phyloP scores from a whole-genome alignment of 2,797 vertebrate species.

The Cirrhinus mrigala region DNA sequence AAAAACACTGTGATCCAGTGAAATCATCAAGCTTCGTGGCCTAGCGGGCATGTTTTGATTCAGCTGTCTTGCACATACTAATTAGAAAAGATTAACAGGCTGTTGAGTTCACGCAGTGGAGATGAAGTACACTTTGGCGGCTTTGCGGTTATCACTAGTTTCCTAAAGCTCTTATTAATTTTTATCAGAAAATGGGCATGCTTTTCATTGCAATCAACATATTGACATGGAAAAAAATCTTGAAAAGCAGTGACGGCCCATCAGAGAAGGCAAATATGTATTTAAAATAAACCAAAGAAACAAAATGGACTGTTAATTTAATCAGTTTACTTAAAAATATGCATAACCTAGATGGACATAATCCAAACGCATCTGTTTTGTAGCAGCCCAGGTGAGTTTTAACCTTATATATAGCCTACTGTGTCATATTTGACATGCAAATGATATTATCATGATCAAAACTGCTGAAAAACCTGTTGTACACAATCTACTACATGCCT shows the following conservation, averaged over 20 bases:
- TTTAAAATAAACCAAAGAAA: not conserved
- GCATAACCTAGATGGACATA: not conserved
- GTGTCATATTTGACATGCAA: not conserved
- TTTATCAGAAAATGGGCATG: not conserved
- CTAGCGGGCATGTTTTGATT: slow-evolving; percentile 26
- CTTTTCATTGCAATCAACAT: not conserved
- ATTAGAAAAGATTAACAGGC: slow-evolving; percentile 36
- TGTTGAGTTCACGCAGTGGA: slow-evolving; percentile 11
- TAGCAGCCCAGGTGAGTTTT: not conserved
- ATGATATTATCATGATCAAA: not conserved
- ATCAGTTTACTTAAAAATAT: not conserved
- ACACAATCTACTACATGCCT: not conserved
- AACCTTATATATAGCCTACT: not conserved
- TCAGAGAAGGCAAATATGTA: not conserved
- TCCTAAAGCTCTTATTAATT: slow-evolving; percentile 9
- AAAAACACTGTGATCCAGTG: slow-evolving; percentile 10
- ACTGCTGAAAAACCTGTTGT: not conserved
- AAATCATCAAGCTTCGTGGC: not conserved
- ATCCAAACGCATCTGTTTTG: not conserved
- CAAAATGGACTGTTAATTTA: not conserved
- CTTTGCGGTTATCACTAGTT: slow-evolving; percentile 1
- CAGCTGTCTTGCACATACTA: slow-evolving; percentile 42
- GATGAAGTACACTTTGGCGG: slow-evolving; percentile 3
- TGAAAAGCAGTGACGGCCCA: no score
- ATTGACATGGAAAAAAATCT: not conserved